Conservation (phyloP, 1,140 invertebrate species). For the Heliothis subflexa region DNA sequence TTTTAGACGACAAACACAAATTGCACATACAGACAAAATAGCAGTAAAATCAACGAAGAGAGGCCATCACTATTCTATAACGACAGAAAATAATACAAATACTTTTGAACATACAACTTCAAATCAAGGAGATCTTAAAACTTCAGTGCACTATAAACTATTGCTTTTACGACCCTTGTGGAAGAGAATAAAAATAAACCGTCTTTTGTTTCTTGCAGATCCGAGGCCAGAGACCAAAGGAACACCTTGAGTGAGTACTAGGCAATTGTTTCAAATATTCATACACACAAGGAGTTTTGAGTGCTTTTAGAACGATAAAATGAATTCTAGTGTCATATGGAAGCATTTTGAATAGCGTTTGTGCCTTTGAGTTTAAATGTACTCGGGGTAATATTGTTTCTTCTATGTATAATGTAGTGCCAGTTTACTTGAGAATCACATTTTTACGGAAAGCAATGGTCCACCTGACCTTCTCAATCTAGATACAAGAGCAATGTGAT, state of each 20-base stretch:
- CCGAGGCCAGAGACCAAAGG: background rate
- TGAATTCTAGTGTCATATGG: no score
- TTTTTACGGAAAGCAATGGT: no score
- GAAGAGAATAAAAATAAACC: background rate
- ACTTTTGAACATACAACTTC: background rate
- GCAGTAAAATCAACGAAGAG: no score
- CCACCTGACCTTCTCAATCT: no score
- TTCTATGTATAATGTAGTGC: background rate
- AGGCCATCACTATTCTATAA: no score
- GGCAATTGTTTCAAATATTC: slow-evolving; percentile 15
- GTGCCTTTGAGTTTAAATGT: background rate
- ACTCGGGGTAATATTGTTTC: background rate
- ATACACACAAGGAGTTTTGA: background rate
- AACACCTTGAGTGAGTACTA: background rate
- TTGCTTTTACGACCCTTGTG: background rate
- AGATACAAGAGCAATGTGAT: no score
- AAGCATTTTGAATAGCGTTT: background rate
- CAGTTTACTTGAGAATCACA: no score
- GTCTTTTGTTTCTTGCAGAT: slow-evolving; percentile 8
- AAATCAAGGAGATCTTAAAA: background rate
- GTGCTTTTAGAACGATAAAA: background rate
- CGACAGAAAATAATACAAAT: background rate
- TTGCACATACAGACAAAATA: no score
- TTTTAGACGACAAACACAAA: no score
- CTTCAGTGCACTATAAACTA: background rate